phyloP scores from a whole-genome alignment of 1,140 invertebrate species.

The Penaeus chinensis region DNA sequence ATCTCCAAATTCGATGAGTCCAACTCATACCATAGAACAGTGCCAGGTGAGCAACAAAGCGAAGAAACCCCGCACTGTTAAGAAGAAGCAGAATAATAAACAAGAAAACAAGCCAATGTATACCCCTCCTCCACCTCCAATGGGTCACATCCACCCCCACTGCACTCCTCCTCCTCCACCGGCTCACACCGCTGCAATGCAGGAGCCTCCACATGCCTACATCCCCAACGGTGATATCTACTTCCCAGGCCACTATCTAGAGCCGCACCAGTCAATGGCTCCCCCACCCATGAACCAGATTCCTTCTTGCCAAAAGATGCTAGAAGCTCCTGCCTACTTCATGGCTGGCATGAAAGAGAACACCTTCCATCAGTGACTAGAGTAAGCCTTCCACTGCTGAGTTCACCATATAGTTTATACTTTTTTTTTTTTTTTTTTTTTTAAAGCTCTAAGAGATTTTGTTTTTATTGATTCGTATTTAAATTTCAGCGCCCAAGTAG shows the following conservation, averaged over 20 bases:
- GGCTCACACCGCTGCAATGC: slow-evolving; percentile 58
- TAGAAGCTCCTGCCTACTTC: slow-evolving; percentile 60
- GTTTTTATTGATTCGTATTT: no score
- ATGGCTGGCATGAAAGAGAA: slow-evolving; percentile 64
- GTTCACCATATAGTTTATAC: neutral
- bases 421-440: no score
- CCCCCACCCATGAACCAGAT: slow-evolving; percentile 60
- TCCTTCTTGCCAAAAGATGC: slow-evolving; percentile 61
- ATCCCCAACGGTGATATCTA: slow-evolving; percentile 63
- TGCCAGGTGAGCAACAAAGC: slow-evolving; percentile 6
- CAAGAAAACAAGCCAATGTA: slow-evolving; percentile 56
- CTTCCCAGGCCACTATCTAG: slow-evolving; percentile 61
- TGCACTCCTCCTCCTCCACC: slow-evolving; percentile 59
- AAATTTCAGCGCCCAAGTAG: no score
- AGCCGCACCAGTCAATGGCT: slow-evolving; percentile 57
- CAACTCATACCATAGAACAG: slow-evolving; percentile 23
- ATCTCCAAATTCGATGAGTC: slow-evolving; percentile 32
- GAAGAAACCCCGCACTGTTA: slow-evolving; percentile 28
- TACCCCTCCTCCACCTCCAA: slow-evolving; percentile 55
- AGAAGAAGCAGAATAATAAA: slow-evolving; percentile 44
- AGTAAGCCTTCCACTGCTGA: neutral
- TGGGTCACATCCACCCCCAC: slow-evolving; percentile 51
- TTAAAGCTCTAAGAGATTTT: no score
- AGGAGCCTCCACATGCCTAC: slow-evolving; percentile 62
- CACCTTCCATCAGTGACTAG: slow-evolving; percentile 59